phyloP scores from a whole-genome alignment of 2,888 invertebrate genomes.

The Acanthosepion lycidas region DNA sequence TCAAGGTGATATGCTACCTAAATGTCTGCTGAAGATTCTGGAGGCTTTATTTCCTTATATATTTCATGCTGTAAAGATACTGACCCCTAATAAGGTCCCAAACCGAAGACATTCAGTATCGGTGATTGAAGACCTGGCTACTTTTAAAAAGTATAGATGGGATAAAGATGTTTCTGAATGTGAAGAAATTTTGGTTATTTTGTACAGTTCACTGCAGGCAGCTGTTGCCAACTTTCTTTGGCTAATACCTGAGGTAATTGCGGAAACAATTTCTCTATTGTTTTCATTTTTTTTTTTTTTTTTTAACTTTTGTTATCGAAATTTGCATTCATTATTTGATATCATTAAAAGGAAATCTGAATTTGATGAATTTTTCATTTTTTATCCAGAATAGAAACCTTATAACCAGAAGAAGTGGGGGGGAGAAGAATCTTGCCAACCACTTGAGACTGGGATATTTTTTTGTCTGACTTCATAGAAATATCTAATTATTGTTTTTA shows the following conservation, averaged over 20 bases:
- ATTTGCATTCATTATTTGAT: too few relatives aligned
- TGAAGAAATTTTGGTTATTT: constrained; percentile 23
- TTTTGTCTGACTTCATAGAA: too few relatives aligned
- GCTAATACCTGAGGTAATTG: background rate
- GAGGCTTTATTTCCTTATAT: constrained; percentile 61
- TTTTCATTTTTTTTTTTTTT: background rate
- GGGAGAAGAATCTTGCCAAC: too few relatives aligned
- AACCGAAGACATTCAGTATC: background rate
- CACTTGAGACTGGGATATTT: too few relatives aligned
- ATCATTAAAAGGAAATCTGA: too few relatives aligned
- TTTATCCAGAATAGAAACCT: too few relatives aligned
- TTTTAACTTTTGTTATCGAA: too few relatives aligned
- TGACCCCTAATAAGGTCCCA: background rate
- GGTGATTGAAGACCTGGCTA: constrained; percentile 11
- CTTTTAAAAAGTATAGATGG: constrained; percentile 24
- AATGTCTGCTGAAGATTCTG: constrained; percentile 67
- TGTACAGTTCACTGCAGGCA: background rate
- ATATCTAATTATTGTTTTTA: too few relatives aligned
- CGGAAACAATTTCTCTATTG: background rate
- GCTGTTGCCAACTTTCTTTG: background rate
- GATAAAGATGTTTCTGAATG: background rate
- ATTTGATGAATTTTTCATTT: too few relatives aligned
- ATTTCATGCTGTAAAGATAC: background rate
- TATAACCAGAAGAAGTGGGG: too few relatives aligned
- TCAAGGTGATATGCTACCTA: constrained; percentile 64